Percentiles rank a stretch among this genome's conserved stretches.
phyloP scores from a whole-genome alignment of 2,888 invertebrate genomes.

The Halictus ligatus region DNA sequence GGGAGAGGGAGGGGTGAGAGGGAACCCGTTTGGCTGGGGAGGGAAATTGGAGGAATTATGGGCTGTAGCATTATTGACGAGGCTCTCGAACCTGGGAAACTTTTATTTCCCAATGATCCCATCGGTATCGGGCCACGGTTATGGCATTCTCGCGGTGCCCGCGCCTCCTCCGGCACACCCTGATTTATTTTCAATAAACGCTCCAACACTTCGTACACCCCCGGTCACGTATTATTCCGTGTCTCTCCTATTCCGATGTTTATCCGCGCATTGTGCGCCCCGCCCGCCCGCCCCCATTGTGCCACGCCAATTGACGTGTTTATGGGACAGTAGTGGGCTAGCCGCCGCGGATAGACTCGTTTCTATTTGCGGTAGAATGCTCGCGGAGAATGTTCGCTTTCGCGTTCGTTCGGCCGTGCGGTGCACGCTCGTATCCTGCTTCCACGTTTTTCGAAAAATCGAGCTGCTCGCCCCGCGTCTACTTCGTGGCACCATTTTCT shows the following conservation, averaged over 20 bases:
- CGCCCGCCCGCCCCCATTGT: not conserved
- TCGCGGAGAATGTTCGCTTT: not conserved
- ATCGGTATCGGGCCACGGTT: not conserved
- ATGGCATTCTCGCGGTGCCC: not conserved
- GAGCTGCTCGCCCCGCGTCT: too few relatives aligned
- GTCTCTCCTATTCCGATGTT: not conserved
- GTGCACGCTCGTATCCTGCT: not conserved
- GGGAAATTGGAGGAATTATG: conserved; percentile 9
- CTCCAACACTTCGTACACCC: not conserved
- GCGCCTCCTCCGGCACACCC: not conserved
- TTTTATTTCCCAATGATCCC: conserved; percentile 9
- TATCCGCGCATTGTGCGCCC: not conserved
- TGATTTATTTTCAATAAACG: conserved; percentile 11
- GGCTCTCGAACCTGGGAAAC: conserved; percentile 6
- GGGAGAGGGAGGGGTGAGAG: not conserved
- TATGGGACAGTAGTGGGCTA: not conserved
- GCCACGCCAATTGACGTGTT: conserved; percentile 5
- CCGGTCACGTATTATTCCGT: conserved; percentile 6
- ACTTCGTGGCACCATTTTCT: too few relatives aligned
- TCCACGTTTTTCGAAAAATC: not conserved
- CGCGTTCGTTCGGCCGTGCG: not conserved
- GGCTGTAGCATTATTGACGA: conserved; percentile 11
- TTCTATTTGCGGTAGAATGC: not conserved
- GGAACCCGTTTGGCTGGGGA: not conserved
- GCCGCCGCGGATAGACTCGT: not conserved